Conservation (phyloP, 1,140 invertebrate genomes). For the Heliconius nattereri region DNA sequence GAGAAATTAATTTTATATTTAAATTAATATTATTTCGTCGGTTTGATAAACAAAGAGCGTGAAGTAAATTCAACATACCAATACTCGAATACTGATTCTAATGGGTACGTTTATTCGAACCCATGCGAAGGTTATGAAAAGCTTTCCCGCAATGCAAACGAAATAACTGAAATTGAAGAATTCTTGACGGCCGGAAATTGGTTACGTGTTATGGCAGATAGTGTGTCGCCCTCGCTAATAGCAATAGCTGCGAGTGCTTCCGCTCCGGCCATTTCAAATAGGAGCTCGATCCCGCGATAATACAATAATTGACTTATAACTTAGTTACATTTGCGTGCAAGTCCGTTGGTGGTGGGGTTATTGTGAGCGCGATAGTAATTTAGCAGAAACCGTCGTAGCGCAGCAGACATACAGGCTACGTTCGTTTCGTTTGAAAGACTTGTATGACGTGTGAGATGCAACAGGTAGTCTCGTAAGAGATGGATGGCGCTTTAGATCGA, state of each 20-base stretch:
- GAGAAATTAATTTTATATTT: too few species aligned
- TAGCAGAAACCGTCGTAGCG: too few species aligned
- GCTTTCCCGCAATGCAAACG: neutral
- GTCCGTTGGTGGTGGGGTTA: too few species aligned
- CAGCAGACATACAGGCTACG: neutral
- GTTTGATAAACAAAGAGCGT: too few species aligned
- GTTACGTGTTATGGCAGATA: slow-evolving; percentile 34
- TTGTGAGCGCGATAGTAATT: too few species aligned
- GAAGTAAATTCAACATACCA: too few species aligned
- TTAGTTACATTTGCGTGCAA: neutral
- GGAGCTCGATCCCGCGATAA: slow-evolving; percentile 9
- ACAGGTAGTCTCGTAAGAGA: slow-evolving; percentile 15
- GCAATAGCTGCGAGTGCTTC: slow-evolving; percentile 37
- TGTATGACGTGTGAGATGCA: slow-evolving; percentile 6
- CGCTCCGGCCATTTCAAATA: slow-evolving; percentile 25
- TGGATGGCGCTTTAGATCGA: slow-evolving; percentile 12
- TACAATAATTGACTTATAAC: neutral
- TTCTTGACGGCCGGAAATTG: slow-evolving; percentile 44
- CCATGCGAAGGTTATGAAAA: slow-evolving; percentile 2
- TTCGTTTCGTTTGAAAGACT: neutral
- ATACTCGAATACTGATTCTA: too few species aligned
- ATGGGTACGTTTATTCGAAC: neutral
- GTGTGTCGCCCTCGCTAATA: slow-evolving; percentile 40
- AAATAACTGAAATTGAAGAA: slow-evolving; percentile 21
- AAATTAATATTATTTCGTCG: too few species aligned